A percentile compares a stretch with the other conserved stretches of the same genome.
These are phyloP conservation scores for Drosophila teissieri DNA, from an alignment of 1,140 invertebrate genomes.

Conservation along the genomic window DNA sequence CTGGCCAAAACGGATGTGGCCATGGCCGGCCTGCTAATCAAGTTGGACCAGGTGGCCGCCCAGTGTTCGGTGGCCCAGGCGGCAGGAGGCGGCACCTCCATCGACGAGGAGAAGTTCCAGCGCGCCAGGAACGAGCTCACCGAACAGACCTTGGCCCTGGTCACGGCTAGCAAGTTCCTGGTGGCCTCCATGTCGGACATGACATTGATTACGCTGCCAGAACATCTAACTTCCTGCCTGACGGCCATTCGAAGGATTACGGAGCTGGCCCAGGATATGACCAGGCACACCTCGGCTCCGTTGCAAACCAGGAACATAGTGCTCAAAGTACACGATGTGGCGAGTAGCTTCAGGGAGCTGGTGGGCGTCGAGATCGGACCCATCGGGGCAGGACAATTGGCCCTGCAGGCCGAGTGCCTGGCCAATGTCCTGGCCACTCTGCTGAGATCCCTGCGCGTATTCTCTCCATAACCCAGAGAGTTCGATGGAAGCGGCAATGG, in stretches of 20 bases:
- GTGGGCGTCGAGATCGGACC: constrained; percentile 87
- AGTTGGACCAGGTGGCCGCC: constrained; percentile 89
- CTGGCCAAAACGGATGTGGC: constrained; percentile 88
- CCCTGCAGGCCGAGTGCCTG: constrained; percentile 91
- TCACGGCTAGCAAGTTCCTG: constrained; percentile 92
- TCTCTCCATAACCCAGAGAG: constrained; percentile 87
- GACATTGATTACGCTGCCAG: constrained; percentile 86
- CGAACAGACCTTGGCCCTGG: constrained; percentile 91
- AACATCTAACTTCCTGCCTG: constrained; percentile 89
- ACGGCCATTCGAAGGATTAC: constrained; percentile 88
- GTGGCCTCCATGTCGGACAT: constrained; percentile 91
- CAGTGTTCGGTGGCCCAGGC: constrained; percentile 89
- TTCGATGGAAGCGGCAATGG: constrained; percentile 9
- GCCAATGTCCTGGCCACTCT: constrained; percentile 92
- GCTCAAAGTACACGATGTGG: constrained; percentile 91
- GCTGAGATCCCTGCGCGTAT: constrained; percentile 92
- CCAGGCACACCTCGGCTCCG: constrained; percentile 90
- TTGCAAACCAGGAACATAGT: constrained; percentile 92
- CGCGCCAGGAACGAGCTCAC: constrained; percentile 91
- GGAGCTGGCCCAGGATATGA: constrained; percentile 89
- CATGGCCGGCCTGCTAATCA: constrained; percentile 87
- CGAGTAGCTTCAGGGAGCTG: constrained; percentile 90
- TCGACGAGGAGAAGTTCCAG: constrained; percentile 90
- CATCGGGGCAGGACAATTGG: constrained; percentile 86
- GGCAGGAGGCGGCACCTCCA: constrained; percentile 88